Evolutionary conservation across 1,140 invertebrate species (phyloP).

Genomic region (Cydia strobilella): DNA sequence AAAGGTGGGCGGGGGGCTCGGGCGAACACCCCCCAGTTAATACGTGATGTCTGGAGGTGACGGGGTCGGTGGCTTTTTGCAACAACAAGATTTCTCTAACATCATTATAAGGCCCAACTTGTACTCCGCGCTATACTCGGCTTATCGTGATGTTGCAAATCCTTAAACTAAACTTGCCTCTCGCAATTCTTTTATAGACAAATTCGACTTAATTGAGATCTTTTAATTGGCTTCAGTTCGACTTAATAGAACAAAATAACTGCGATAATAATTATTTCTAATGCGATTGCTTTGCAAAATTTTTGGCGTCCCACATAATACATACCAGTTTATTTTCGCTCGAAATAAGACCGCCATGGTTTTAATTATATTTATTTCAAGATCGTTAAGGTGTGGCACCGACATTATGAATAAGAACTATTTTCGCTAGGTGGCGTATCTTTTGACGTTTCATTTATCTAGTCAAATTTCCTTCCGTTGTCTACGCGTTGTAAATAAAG

Average conservation of each 20-base stretch:
- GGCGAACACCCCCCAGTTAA: slow-evolving; percentile 34
- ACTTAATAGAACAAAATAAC: neutral
- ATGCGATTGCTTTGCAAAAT: neutral
- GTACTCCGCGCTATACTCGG: neutral
- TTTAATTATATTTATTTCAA: slow-evolving; percentile 13
- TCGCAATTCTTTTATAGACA: neutral
- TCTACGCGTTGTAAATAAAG: neutral
- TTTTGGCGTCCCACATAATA: slow-evolving; percentile 28
- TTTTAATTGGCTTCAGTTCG: neutral
- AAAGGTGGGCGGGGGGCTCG: slow-evolving; percentile 30
- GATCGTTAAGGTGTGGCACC: slow-evolving; percentile 17
- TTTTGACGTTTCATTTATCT: slow-evolving; percentile 15
- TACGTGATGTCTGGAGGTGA: slow-evolving; percentile 58
- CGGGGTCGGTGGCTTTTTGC: slow-evolving; percentile 56
- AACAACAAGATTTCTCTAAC: slow-evolving; percentile 52
- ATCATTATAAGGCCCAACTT: slow-evolving; percentile 40
- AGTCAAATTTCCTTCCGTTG: slow-evolving; percentile 9
- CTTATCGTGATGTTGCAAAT: neutral
- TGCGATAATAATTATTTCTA: neutral
- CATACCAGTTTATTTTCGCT: slow-evolving; percentile 10
- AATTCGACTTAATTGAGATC: neutral
- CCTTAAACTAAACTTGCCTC: neutral
- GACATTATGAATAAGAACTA: slow-evolving; percentile 25
- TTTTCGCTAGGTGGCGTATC: slow-evolving; percentile 14
- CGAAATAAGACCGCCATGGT: slow-evolving; percentile 21